Evolutionary conservation across 2,888 invertebrate genomes (phyloP).

Genomic region (Leucoma salicis): DNA sequence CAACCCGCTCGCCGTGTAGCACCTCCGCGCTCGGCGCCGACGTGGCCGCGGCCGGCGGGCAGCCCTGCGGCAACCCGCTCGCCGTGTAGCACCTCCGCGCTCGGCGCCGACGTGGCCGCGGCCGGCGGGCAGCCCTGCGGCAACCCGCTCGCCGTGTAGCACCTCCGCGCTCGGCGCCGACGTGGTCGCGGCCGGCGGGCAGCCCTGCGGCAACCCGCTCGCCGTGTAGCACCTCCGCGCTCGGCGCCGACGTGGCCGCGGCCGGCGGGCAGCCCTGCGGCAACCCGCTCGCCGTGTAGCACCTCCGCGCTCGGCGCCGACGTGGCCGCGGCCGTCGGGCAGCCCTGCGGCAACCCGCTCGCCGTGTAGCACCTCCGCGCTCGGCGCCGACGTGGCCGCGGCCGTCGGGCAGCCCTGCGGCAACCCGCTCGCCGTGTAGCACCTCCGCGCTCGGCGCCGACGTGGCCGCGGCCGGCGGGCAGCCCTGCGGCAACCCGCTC

Average conservation of each 20-base stretch:
- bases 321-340: conserved; percentile 50
- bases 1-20: conserved; percentile 84
- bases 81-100: conserved; percentile 89
- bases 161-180: conserved; percentile 85
- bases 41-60: conserved; percentile 34
- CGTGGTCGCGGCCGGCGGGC: conserved; percentile 94
- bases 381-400: conserved; percentile 83
- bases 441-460: conserved; percentile 47
- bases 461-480: conserved; percentile 50
- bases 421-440: conserved; percentile 35
- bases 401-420: conserved; percentile 42
- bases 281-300: conserved; percentile 71
- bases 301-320: conserved; percentile 2
- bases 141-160: conserved; percentile 84
- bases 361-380: conserved; percentile 78
- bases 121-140: conserved; percentile 89
- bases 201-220: conserved; percentile 93
- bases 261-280: conserved; percentile 84
- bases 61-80: conserved; percentile 83
- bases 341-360: conserved; percentile 56
- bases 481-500: conserved; percentile 56
- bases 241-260: conserved; percentile 84
- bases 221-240: conserved; percentile 84
- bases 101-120: conserved; percentile 94
- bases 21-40: conserved; percentile 87